These are phyloP conservation scores for Formicarius rufipectus DNA, from an alignment of 2,113 vertebrate genomes.

Conservation along the genomic window DNA sequence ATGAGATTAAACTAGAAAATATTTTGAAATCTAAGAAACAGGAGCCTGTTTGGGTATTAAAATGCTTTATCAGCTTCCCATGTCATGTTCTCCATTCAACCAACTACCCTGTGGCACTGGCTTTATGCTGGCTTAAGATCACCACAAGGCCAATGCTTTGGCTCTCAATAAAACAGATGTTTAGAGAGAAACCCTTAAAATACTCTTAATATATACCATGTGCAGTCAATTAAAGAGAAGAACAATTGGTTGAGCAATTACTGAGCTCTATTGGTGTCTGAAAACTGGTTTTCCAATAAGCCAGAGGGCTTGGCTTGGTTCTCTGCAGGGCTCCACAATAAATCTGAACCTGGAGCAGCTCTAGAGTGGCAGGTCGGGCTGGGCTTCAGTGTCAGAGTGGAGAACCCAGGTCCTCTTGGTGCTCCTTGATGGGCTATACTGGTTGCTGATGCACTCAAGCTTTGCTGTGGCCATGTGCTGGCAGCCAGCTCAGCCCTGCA, in stretches of 20 bases:
- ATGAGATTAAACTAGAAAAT: not conserved
- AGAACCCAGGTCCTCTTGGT: not conserved
- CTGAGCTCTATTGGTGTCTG: not conserved
- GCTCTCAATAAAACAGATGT: not conserved
- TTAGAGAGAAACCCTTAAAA: not conserved
- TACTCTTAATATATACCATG: not conserved
- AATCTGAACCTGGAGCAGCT: not conserved
- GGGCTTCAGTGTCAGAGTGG: not conserved
- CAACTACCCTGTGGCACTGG: not conserved
- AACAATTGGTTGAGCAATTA: not conserved
- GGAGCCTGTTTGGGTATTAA: not conserved
- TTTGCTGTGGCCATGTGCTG: not conserved
- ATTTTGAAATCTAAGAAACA: not conserved
- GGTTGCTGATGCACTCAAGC: not conserved
- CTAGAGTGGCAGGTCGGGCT: not conserved
- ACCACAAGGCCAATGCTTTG: not conserved
- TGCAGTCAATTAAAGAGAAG: not conserved
- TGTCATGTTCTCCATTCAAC: not conserved
- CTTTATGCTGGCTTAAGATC: not conserved
- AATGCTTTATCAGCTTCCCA: not conserved
- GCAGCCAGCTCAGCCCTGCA: not conserved
- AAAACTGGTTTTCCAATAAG: not conserved
- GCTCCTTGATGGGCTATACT: not conserved
- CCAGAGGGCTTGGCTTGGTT: not conserved
- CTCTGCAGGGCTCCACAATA: not conserved